These are phyloP conservation scores for Ptilorrhoa leucosticta DNA, from an alignment of 2,113 vertebrate genomes.

Conservation along the genomic window DNA sequence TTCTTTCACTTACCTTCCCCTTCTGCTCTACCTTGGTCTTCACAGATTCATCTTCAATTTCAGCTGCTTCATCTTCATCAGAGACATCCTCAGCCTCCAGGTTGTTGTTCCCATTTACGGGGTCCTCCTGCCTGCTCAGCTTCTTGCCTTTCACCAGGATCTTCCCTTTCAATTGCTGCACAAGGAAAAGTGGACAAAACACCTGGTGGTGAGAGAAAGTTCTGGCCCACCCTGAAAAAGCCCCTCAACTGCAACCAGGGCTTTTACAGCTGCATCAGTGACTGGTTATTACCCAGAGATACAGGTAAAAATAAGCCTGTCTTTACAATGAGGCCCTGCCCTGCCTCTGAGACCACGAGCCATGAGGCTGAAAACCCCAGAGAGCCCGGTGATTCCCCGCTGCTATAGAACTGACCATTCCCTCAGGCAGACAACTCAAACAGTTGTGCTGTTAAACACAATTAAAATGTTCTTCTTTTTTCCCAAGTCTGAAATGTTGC, in stretches of 20 bases:
- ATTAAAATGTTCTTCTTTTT: not conserved
- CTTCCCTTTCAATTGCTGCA: constrained; percentile 87
- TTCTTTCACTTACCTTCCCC: constrained; percentile 51
- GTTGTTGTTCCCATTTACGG: constrained; percentile 54
- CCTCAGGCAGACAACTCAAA: not conserved
- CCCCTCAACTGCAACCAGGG: not conserved
- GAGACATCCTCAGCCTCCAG: constrained; percentile 84
- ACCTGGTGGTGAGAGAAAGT: not conserved
- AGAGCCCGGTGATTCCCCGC: not conserved
- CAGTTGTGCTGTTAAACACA: not conserved
- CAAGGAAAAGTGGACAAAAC: not conserved
- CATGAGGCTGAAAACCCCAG: not conserved
- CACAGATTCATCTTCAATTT: constrained; percentile 81
- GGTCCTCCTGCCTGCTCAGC: constrained; percentile 80
- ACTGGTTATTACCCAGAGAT: not conserved
- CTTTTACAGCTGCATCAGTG: not conserved
- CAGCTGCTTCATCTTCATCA: constrained; percentile 93
- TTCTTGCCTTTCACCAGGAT: constrained; percentile 94
- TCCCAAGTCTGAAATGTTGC: not conserved
- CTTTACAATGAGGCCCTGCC: not conserved
- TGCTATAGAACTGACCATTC: not conserved
- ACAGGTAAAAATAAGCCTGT: not conserved
- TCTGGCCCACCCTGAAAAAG: not conserved
- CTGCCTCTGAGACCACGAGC: not conserved
- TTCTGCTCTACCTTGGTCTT: constrained; percentile 67